These are phyloP conservation scores for Sinodicranocentrus sp. DNA, from an alignment of 2,888 invertebrate genomes.

Conservation along the genomic window DNA sequence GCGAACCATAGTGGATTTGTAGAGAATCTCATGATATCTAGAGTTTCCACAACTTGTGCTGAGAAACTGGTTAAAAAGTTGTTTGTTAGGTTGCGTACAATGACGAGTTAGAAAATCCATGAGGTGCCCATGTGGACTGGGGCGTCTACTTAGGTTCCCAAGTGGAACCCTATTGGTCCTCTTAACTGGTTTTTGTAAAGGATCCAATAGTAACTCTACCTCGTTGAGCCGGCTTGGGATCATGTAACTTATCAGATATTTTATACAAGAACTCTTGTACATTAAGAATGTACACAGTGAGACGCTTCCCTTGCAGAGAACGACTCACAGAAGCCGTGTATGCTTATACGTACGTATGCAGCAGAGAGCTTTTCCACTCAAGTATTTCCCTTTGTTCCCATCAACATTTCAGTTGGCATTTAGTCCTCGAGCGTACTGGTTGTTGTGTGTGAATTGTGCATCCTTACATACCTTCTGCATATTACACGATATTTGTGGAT, in stretches of 20 bases:
- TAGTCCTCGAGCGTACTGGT: constrained; percentile 65
- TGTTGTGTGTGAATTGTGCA: constrained; percentile 46
- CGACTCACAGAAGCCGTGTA: constrained; percentile 17
- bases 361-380: constrained; percentile 21
- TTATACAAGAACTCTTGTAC: constrained; percentile 31
- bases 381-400: constrained; percentile 65
- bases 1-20: constrained; percentile 19
- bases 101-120: background rate
- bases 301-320: constrained; percentile 39
- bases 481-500: constrained; percentile 3
- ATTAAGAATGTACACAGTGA: constrained; percentile 34
- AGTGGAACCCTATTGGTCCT: constrained; percentile 28
- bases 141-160: constrained; percentile 1
- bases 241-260: constrained; percentile 22
- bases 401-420: constrained; percentile 67
- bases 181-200: background rate
- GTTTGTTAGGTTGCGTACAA: constrained; percentile 21
- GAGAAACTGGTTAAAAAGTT: background rate
- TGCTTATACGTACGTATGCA: too few species aligned
- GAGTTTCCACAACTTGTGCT: background rate
- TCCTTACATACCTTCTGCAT: background rate
- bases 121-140: constrained; percentile 18
- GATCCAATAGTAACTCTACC: background rate
- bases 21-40: background rate
- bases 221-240: constrained; percentile 52